Evolutionary conservation across 1,140 invertebrate species (phyloP), one percentile per base, ranked within the genome.

Genomic region (Tetranychus cinnabarinus): DNA sequence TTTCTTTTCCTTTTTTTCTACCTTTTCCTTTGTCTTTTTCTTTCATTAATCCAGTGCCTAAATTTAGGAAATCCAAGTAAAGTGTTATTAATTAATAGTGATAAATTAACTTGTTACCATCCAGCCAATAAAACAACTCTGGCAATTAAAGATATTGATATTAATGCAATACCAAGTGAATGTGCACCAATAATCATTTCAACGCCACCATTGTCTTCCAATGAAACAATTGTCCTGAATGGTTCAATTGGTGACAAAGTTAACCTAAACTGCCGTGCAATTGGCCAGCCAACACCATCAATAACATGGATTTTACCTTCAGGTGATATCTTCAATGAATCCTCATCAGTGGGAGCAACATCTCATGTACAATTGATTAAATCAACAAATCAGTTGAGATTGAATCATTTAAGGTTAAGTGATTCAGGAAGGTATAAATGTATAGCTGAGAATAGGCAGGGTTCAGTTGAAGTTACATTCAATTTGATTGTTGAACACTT

Each of bases 241-340:
- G 64, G 71, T 33, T 70, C 69, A 62, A 64, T 76, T 13, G 75
- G 74, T 1, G 72, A 74, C 12, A 64, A 66, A 37, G 63, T 73
- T n/a, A 62, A 66, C 3, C 65, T 76, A 15, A 70, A 75, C 59
- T 77, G 75, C 65, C 69, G 73, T 23, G 72, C 72, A 3, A 65
- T 72, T 33, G 75, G 74, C 3, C 67, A 72, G 10, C 75, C 75
- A 33, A 45, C 60, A 2, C 74, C 74, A 7, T 56, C 66, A n/a
- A 65, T 76, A 1, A 64, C 66, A n/a, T 77, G 75, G 75, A 66
- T 70, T 35, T 63, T 75, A n/a, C 72, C 74, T 6, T 68, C 69
- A 56, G 73, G 73, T 5, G 62, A 64, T 2, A 52, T 67, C 3
- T 45, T 75, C 3, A 73, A 72, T 61, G 61, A 63, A 56, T 63